Percentiles rank a stretch among this genome's conserved stretches.
Evolutionary conservation across 2,797 vertebrate genomes (phyloP).

Genomic region (Galago senegalensis): DNA sequence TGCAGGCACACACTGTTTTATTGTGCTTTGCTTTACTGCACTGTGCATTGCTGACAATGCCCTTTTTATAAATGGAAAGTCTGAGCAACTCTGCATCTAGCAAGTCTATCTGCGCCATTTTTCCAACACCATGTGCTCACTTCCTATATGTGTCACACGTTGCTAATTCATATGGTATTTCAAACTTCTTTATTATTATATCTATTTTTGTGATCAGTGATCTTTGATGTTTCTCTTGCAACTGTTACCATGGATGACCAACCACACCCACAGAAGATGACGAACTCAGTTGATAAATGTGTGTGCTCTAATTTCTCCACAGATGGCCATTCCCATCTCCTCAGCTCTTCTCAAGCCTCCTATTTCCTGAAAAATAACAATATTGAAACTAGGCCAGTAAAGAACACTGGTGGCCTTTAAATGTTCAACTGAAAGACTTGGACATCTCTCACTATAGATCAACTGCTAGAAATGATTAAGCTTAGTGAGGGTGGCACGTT

Average conservation of each 20-base stretch:
- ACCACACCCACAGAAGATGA: not conserved
- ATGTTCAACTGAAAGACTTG: not conserved
- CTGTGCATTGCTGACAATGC: no score
- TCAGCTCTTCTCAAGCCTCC: not conserved
- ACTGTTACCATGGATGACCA: not conserved
- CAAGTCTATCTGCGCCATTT: not conserved
- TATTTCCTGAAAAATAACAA: not conserved
- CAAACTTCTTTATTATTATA: not conserved
- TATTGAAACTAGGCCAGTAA: not conserved
- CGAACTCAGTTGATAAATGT: not conserved
- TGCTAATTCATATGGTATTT: not conserved
- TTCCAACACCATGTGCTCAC: not conserved
- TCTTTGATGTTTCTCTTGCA: not conserved
- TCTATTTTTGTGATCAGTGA: not conserved
- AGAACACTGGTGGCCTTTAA: not conserved
- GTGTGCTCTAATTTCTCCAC: not conserved
- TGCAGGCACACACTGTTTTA: not conserved
- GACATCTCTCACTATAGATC: not conserved
- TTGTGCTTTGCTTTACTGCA: not conserved
- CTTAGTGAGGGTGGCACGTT: not conserved
- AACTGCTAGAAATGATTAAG: not conserved
- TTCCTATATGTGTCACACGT: not conserved
- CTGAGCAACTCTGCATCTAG: not conserved
- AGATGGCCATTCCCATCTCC: not conserved
- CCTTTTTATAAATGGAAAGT: not conserved